A percentile compares a stretch with the other conserved stretches of the same genome.
These are phyloP conservation scores for Bombus superbus DNA, from an alignment of 1,140 invertebrate genomes.

Conservation along the genomic window DNA sequence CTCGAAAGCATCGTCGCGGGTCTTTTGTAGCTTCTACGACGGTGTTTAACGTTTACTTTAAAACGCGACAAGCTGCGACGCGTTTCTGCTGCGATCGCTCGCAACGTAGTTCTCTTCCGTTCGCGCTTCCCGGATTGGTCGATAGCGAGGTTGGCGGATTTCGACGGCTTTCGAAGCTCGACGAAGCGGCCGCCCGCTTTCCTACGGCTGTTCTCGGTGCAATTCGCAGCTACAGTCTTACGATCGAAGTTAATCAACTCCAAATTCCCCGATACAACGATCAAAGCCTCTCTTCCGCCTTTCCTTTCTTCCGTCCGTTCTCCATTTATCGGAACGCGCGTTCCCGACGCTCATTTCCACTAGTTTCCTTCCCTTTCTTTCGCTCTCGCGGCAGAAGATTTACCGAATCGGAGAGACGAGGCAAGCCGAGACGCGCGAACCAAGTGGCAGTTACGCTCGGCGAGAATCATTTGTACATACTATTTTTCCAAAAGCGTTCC, in stretches of 20 bases:
- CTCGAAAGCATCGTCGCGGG: slow-evolving; percentile 12
- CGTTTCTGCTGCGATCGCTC: neutral
- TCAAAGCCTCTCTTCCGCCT: no score
- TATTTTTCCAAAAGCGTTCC: neutral
- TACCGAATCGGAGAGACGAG: neutral
- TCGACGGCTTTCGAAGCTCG: neutral
- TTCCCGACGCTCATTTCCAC: neutral
- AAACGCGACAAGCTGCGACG: slow-evolving; percentile 17
- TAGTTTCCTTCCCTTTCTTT: neutral
- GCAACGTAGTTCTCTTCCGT: neutral
- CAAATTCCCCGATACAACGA: slow-evolving; percentile 30
- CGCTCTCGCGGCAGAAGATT: neutral
- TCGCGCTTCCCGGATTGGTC: no score
- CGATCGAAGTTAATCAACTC: slow-evolving; percentile 46
- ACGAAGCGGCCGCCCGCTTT: neutral
- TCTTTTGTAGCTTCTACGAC: neutral
- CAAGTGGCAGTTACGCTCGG: no score
- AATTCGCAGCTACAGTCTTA: neutral
- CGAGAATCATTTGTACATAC: slow-evolving; percentile 19
- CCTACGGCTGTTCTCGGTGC: neutral
- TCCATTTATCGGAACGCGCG: neutral
- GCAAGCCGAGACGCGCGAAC: no score
- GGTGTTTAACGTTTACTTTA: slow-evolving; percentile 32
- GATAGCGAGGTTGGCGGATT: neutral
- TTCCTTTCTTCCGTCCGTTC: neutral